phyloP scores from a whole-genome alignment of 1,140 invertebrate species.

The Heliconius hermathena region DNA sequence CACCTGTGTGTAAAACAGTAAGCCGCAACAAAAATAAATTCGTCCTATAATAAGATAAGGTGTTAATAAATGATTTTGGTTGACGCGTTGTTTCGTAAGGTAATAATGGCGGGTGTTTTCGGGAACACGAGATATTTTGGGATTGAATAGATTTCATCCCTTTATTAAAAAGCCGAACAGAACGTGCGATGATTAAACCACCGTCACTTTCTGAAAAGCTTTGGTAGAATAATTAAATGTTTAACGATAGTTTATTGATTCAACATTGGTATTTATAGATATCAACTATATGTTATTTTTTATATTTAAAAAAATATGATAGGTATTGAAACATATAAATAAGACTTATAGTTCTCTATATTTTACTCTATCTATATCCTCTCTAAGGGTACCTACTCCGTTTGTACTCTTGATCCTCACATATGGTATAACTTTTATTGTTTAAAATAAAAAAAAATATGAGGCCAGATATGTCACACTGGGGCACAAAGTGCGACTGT shows the following conservation, averaged over 20 bases:
- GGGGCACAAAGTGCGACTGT: too few species aligned
- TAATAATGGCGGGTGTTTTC: constrained; percentile 12
- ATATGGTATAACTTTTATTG: too few species aligned
- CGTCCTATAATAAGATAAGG: not conserved
- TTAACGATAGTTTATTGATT: not conserved
- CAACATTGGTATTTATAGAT: not conserved
- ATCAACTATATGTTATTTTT: too few species aligned
- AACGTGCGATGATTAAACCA: constrained; percentile 21
- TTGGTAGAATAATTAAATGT: not conserved
- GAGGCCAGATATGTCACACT: too few species aligned
- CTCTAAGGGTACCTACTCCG: too few species aligned
- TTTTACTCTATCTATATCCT: too few species aligned
- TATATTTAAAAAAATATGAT: too few species aligned
- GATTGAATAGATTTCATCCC: constrained; percentile 19
- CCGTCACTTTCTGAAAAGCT: not conserved
- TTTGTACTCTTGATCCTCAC: too few species aligned
- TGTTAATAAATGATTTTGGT: constrained; percentile 18
- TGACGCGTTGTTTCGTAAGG: constrained; percentile 9
- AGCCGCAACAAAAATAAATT: constrained; percentile 14
- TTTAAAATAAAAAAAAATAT: too few species aligned
- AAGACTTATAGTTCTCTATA: too few species aligned
- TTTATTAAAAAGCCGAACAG: constrained; percentile 16
- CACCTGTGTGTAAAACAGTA: not conserved
- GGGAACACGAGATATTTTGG: constrained; percentile 22
- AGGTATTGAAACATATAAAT: too few species aligned